Conservation (phyloP, 92 coral and sea anemone species). For the Palythoa grandis region DNA sequence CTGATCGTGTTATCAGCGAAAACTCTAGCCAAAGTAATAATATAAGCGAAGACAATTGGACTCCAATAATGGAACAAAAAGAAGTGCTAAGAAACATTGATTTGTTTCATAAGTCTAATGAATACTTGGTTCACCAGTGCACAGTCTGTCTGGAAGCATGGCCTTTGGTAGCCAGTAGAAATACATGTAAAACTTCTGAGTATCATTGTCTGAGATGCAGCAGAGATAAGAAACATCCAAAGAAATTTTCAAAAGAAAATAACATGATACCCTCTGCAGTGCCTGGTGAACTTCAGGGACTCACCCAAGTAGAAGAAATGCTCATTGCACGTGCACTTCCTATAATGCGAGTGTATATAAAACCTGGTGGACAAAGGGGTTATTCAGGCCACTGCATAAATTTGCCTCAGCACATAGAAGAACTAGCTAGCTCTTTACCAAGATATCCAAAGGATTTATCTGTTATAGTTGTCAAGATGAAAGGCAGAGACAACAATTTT, state of each 20-base stretch:
- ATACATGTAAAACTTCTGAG: not conserved
- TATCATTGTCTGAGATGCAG: constrained; percentile 64
- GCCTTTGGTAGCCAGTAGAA: no score
- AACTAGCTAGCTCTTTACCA: constrained; percentile 44
- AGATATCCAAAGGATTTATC: no score
- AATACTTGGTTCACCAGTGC: no score
- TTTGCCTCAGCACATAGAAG: constrained; percentile 70
- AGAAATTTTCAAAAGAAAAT: constrained; percentile 70
- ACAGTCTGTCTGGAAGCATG: no score
- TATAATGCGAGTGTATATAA: constrained; percentile 64
- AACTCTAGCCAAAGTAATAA: no score
- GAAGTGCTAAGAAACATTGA: no score
- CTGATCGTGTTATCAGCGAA: no score
- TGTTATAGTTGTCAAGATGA: no score
- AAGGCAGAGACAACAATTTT: no score
- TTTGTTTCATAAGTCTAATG: no score
- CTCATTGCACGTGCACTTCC: constrained; percentile 78
- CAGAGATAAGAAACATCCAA: constrained; percentile 56
- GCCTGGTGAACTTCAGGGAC: constrained; percentile 65
- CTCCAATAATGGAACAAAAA: no score
- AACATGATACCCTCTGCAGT: constrained; percentile 58
- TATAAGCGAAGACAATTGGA: no score
- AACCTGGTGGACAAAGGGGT: constrained; percentile 78
- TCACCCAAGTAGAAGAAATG: constrained; percentile 75
- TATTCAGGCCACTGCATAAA: constrained; percentile 6